Evolutionary conservation across 2,888 invertebrate genomes (phyloP).

Genomic region (Oscheius myriophilus): DNA sequence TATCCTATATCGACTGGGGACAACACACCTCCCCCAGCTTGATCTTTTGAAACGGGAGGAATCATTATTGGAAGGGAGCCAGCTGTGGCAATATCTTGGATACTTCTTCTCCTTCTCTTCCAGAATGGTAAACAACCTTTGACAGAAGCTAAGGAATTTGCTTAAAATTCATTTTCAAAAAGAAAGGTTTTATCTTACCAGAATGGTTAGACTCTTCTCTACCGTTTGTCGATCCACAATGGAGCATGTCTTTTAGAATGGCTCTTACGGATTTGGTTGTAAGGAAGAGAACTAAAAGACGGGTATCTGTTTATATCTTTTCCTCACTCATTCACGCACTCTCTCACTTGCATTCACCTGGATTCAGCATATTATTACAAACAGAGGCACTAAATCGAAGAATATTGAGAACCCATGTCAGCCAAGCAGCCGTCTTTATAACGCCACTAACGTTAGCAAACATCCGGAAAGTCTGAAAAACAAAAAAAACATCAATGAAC

Average conservation of each 20-base stretch:
- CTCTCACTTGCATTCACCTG: not conserved
- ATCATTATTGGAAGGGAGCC: too few species aligned
- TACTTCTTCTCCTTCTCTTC: too few species aligned
- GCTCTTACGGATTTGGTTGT: constrained; percentile 13
- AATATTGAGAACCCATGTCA: constrained; percentile 15
- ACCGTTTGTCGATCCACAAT: not conserved
- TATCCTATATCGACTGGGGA: too few species aligned
- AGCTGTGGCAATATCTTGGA: too few species aligned
- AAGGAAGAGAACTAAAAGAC: constrained; percentile 20
- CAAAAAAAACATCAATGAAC: not conserved
- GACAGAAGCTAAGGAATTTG: too few species aligned
- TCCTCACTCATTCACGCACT: not conserved
- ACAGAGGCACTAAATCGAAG: constrained; percentile 12
- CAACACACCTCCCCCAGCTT: too few species aligned
- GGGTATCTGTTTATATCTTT: too few species aligned
- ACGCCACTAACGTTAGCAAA: constrained; percentile 9
- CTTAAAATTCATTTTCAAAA: too few species aligned
- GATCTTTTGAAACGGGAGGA: too few species aligned
- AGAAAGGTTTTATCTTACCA: not conserved
- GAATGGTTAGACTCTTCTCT: constrained; percentile 12
- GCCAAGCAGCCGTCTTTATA: not conserved
- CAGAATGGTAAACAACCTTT: too few species aligned
- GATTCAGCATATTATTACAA: constrained; percentile 28
- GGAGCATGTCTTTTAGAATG: constrained; percentile 15
- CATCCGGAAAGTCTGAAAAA: constrained; percentile 9